Evolutionary conservation across 2,888 invertebrate genomes (phyloP), one percentile per base, ranked within the genome.

Genomic region (Amphipoea oculea): DNA sequence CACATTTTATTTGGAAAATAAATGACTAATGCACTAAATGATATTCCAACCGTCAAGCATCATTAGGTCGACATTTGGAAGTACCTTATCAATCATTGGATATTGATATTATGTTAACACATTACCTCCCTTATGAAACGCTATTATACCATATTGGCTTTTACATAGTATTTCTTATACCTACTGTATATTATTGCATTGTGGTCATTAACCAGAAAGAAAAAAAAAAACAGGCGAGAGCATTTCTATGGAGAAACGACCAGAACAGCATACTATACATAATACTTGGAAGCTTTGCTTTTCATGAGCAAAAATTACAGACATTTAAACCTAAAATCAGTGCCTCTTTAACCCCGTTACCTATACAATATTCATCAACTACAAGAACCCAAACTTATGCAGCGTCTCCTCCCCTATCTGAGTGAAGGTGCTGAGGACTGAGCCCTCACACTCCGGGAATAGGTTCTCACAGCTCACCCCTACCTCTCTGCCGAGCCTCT

Each of bases 391-490:
- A 87, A 97, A 97, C 81, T 93, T 95, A 83, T 96, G 96, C 71
- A 97, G 81, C 0, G 97, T 97, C n/a, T 95, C 92, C 51, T 96
- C 92, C 4, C 97, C 97, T 0, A 97, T 96, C 73, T 96, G 91
- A 0, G 97, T 97, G 82, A 98, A 98, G 78, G 97, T 97, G 71
- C 97, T 97, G 78, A 98, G 93, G n/a, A 98, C 93, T 69, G 97
- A 97, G 1, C 95, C 95, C 82, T 97, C 95, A 90, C 98, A 98
- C 90, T 98, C 98, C 0, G 98, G 97, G 94, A 98, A 98, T 84
- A 98, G 92, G 54, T 94, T 94, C 88, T 97, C 97, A 89, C 98
- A 97, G 86, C 94, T 97, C 67, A 95, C 95, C 45, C 96, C 97
- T 0, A 92, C 92, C 81, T 96, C 95, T 89, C 97, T 97, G 6